Percentiles rank a stretch among this genome's conserved stretches.
These are phyloP conservation scores for Yponomeuta malinellus DNA, from an alignment of 2,888 invertebrate species.

Conservation along the genomic window DNA sequence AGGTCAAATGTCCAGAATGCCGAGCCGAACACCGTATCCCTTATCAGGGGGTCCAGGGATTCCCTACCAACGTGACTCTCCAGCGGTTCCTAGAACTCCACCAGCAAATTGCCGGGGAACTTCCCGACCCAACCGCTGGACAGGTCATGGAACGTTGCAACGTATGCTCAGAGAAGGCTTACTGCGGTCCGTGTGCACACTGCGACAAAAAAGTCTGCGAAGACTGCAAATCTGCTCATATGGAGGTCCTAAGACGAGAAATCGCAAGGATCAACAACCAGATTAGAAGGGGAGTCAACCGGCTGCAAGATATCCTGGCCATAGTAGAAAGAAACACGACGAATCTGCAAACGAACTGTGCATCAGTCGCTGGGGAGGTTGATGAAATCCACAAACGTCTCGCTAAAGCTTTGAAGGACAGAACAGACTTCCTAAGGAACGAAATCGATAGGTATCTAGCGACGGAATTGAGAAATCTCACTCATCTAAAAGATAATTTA, in stretches of 20 bases:
- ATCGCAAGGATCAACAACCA: slow-evolving; percentile 92
- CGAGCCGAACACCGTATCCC: slow-evolving; percentile 97
- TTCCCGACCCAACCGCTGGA: slow-evolving; percentile 93
- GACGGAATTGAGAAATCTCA: slow-evolving; percentile 90
- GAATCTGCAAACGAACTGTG: slow-evolving; percentile 91
- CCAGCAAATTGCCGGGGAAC: slow-evolving; percentile 92
- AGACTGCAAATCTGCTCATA: slow-evolving; percentile 96
- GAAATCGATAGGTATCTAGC: slow-evolving; percentile 95
- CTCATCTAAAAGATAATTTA: slow-evolving; percentile 92
- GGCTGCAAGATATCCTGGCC: slow-evolving; percentile 89
- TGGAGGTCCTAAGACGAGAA: slow-evolving; percentile 95
- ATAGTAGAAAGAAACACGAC: slow-evolving; percentile 92
- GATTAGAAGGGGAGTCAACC: slow-evolving; percentile 90
- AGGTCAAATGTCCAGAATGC: slow-evolving; percentile 99
- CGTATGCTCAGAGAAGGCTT: slow-evolving; percentile 94
- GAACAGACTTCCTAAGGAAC: slow-evolving; percentile 88
- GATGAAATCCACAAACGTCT: slow-evolving; percentile 93
- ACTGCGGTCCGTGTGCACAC: slow-evolving; percentile 92
- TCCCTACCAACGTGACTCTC: slow-evolving; percentile 96
- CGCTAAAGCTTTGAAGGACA: slow-evolving; percentile 91
- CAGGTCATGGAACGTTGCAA: slow-evolving; percentile 95
- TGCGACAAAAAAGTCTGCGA: slow-evolving; percentile 98
- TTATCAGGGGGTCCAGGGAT: slow-evolving; percentile 94
- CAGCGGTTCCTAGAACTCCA: slow-evolving; percentile 96
- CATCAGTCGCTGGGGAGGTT: slow-evolving; percentile 93